A percentile compares a stretch with the other conserved stretches of the same genome.
Evolutionary conservation across 64 coral and sea anemone species (phyloP).

Genomic region (Stichodactyla helianthus): DNA sequence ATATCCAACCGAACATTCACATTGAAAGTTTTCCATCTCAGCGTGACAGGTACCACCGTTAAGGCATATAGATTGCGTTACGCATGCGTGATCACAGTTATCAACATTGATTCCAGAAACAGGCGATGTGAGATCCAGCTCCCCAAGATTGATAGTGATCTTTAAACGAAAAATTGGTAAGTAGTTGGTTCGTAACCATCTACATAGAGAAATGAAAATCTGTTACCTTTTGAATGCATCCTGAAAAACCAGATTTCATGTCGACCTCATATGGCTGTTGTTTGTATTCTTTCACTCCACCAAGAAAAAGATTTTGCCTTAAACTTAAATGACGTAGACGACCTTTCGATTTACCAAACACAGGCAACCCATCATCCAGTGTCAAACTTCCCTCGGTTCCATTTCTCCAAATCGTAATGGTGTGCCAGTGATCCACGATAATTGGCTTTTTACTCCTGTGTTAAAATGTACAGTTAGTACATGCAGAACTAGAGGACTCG

Average conservation of each 20-base stretch:
- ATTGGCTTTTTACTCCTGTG: not conserved
- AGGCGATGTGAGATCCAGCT: conserved; percentile 2
- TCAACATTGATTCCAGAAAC: not conserved
- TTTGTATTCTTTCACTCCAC: conserved; percentile 10
- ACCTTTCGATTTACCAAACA: conserved; percentile 18
- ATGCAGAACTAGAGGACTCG: too few relatives aligned
- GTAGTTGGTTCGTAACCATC: not conserved
- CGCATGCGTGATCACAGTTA: conserved; percentile 19
- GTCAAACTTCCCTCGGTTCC: not conserved
- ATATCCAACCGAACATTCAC: conserved; percentile 4
- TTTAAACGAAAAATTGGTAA: not conserved
- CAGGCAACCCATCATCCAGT: conserved; percentile 10
- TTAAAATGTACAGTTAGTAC: not conserved
- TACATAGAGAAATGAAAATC: not conserved
- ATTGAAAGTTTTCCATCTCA: conserved; percentile 15
- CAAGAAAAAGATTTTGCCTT: conserved; percentile 8
- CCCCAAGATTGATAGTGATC: not conserved
- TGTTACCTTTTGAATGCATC: conserved; percentile 19
- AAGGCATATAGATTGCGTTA: conserved; percentile 17
- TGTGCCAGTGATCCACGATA: conserved; percentile 13
- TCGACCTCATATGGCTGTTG: conserved; percentile 8
- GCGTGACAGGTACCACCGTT: conserved; percentile 21
- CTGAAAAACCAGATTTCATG: conserved; percentile 13
- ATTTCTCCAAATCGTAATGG: conserved; percentile 11
- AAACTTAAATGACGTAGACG: conserved; percentile 3